phyloP scores from a whole-genome alignment of 2,797 vertebrate genomes.

The Etheostoma perlongum region DNA sequence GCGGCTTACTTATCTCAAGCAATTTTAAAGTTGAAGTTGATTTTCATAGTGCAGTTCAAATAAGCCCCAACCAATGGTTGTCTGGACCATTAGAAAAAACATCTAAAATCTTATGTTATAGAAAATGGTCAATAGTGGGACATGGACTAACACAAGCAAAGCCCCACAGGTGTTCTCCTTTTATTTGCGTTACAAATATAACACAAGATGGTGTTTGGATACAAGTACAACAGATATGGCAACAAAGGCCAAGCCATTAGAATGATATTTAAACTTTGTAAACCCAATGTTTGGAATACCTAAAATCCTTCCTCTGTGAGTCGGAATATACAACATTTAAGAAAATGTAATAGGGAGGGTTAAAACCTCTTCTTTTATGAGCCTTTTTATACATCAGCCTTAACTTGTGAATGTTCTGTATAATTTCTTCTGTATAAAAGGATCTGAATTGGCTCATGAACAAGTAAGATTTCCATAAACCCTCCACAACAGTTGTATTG shows the following conservation, averaged over 20 bases:
- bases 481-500: not conserved
- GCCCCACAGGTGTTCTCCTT: not conserved
- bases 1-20: not conserved
- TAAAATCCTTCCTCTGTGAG: not conserved
- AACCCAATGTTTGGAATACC: not conserved
- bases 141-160: not conserved
- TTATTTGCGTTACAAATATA: not conserved
- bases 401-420: not conserved
- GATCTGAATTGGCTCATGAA: no score
- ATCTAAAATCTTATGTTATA: no score
- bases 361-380: not conserved
- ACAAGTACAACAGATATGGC: not conserved
- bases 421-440: not conserved
- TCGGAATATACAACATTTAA: not conserved
- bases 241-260: not conserved
- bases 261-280: not conserved
- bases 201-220: not conserved
- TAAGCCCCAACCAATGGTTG: not conserved
- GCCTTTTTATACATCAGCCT: not conserved
- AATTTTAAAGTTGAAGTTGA: not conserved
- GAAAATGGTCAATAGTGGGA: not conserved
- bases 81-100: not conserved
- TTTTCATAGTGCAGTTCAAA: slow-evolving; percentile 3
- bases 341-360: not conserved
- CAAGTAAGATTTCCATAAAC: not conserved